Percentiles rank a stretch among this genome's conserved stretches.
Evolutionary conservation across 2,797 vertebrate genomes (phyloP).

Genomic region (Phataginus tetradactyla): DNA sequence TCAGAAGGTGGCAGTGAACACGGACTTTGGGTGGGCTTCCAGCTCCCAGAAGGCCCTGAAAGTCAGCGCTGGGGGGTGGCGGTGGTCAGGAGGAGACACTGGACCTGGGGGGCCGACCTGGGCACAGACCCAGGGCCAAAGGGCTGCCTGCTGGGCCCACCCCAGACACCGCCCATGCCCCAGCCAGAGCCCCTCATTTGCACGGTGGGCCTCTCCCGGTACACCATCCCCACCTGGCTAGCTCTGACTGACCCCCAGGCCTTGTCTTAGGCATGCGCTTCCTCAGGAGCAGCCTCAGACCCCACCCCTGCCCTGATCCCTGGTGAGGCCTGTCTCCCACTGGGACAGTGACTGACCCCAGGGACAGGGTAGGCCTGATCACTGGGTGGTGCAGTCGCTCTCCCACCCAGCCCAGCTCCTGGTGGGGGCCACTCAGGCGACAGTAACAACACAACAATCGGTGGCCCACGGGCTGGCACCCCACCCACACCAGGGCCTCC

Average conservation of each 20-base stretch:
- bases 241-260: background rate
- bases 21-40: background rate
- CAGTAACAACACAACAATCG: background rate
- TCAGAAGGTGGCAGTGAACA: accelerated
- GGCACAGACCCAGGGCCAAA: background rate
- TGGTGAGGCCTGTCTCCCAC: background rate
- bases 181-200: background rate
- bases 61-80: accelerated
- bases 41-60: accelerated
- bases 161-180: accelerated
- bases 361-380: background rate
- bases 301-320: background rate
- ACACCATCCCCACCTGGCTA: background rate
- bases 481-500: background rate
- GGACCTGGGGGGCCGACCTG: background rate
- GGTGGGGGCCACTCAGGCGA: background rate
- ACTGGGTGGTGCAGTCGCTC: accelerated
- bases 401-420: accelerated
- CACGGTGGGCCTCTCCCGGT: background rate
- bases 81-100: no score
- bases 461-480: background rate
- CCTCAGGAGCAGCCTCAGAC: background rate
- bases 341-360: accelerated
- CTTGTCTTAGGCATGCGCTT: background rate
- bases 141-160: background rate